Base-by-base conservation (phyloP, 2,797 vertebrate genomes). In the Pithecia hirsuta region DNA sequence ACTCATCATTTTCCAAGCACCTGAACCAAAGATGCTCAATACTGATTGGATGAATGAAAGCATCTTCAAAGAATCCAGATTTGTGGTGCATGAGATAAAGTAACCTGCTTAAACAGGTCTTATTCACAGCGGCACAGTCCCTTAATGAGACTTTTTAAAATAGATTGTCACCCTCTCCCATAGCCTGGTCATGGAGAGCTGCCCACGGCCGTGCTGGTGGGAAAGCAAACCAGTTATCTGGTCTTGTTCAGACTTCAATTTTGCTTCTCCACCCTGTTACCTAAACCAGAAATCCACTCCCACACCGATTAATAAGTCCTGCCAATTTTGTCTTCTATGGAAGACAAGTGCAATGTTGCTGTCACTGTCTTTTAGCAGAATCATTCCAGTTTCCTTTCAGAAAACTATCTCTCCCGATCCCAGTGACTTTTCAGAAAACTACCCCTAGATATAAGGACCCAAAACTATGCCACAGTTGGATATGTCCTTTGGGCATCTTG, bases 61-160 rank as follows among this genome's bases (percentile, higher is more conserved):
- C 64, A 26, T 82, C 48, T 84, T 78, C 67, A 33, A 83, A 64
- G 83, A 44, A 78, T 17, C 83, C 55, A 83, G 80, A 74, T 88
- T 64, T 93, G 95, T 48, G 64, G 76, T 41, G 36, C 83, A 46
- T 20, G 39, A 84, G 36, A 55, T n/a, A 52, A 74, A 93, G 57
- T 22, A 93, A 96, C 84, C 88, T 85, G 91, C 59, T 93, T 96
- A 89, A 80, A 57, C 5, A 75, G 81, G 84, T 33, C 59, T 92
- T 85, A 70, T 48, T 52, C 79, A 76, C 39, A 70, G 87, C 14
- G 4, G 28, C 80, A 93, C n/a, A 55, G 83, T 36, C 91, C 72
- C 95, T 94, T 93, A 91, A 76, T 36, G 92, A 97, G 93, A 84
- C 74, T 81, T 78, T 70, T 67, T 75, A 36, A 96, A 96, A 67